Evolutionary conservation across 1,140 invertebrate species (phyloP), one percentile per base, ranked within the genome.

Genomic region (Nasonia giraulti): DNA sequence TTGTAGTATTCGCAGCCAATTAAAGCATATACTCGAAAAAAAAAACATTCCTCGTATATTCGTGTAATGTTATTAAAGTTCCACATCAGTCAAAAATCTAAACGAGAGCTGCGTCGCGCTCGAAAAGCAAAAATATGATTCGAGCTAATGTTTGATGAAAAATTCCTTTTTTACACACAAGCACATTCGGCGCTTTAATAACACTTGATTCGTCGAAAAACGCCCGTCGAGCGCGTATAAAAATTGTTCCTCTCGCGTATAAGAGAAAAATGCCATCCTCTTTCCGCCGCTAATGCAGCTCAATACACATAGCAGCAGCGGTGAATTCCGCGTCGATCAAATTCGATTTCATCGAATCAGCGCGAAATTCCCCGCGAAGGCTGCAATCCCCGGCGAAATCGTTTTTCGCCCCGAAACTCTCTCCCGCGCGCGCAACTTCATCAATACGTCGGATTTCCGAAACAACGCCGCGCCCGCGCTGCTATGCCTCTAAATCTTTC

Each of bases 401-500:
- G 79, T 71, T 80, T 71, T 33, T 71, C 69, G 23, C 69, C 23
- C 31, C 10, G 69, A 12, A 71, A 71, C 37, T 27, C 66, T 10
- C 20, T 27, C 27, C 27, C 27, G 27, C 33, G 33, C 33, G 33
- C 33, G n/a, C 66, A 80, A 71, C 79, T 80, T 80, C 66, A 80
- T 80, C 79, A 80, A 71, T 80, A 71, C 79, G 37, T 80, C 68
- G 79, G 40, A 80, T 80, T 80, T 80, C n/a, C 79, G 66, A 50
- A 80, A 80, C 66, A 80, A 47, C 66, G 79, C 79, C 23, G 37
- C 7, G 33, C 17, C 4, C n/a, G 20, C 50, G 11, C 55, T 62
- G 31, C 44, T 7, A 17, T 20, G 1, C 33, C 62, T 40, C 14
- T 68, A 80, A 80, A 80, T 80, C 77, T 68, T 68, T 62, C 69